Conservation (phyloP, 2,113 vertebrate species). For the Lontra canadensis region DNA sequence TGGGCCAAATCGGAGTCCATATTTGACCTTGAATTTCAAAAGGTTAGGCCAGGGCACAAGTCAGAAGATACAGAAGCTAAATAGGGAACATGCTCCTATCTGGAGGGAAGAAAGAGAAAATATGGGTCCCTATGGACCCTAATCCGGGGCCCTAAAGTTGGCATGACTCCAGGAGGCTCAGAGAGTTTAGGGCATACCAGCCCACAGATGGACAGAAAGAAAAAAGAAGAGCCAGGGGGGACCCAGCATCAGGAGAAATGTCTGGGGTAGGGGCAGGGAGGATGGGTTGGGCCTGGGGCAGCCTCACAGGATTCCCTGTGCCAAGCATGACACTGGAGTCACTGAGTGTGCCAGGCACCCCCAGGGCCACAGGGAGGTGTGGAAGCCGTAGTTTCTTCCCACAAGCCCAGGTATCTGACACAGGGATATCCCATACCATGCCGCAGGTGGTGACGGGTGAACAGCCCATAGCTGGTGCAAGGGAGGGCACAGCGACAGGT, state of each 20-base stretch:
- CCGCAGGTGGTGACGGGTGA: neutral
- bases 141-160: neutral
- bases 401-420: neutral
- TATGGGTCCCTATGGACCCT: neutral
- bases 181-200: neutral
- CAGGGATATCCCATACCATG: neutral
- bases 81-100: neutral
- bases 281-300: neutral
- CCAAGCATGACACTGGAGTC: neutral
- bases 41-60: neutral
- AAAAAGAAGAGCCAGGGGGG: neutral
- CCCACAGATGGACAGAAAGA: neutral
- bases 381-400: fast-evolving
- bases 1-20: neutral
- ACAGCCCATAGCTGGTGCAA: fast-evolving
- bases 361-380: fast-evolving
- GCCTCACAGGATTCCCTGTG: neutral
- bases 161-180: neutral
- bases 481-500: neutral
- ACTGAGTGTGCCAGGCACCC: fast-evolving
- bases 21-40: neutral
- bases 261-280: neutral
- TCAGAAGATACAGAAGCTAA: neutral
- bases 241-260: neutral
- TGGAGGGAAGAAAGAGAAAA: neutral